Conservation (phyloP, 2,888 invertebrate genomes). For the Copidosoma aretas region DNA sequence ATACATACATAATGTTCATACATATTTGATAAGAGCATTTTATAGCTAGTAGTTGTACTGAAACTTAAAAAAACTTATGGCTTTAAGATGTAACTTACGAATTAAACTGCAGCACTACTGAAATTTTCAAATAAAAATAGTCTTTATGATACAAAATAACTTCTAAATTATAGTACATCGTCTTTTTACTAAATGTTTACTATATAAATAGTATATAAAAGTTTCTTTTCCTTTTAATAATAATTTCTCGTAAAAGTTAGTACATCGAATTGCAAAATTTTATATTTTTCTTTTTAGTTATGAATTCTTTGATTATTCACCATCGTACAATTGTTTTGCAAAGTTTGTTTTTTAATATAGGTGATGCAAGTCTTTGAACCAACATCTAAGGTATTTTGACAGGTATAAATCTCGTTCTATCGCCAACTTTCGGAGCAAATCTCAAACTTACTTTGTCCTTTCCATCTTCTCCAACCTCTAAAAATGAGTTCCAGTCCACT, state of each 20-base stretch:
- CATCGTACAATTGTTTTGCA: neutral
- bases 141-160: no score
- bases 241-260: neutral
- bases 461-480: constrained; percentile 81
- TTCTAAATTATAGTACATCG: no score
- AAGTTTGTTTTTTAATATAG: neutral
- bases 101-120: no score
- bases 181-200: no score
- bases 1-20: no score
- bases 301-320: neutral
- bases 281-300: neutral
- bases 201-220: neutral
- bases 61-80: neutral
- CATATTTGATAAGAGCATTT: neutral
- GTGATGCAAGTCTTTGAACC: neutral
- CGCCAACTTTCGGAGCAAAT: constrained; percentile 81
- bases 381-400: constrained; percentile 72
- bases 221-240: neutral
- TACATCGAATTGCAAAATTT: neutral
- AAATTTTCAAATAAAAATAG: no score
- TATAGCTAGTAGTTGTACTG: neutral
- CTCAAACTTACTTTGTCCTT: constrained; percentile 77
- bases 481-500: constrained; percentile 85
- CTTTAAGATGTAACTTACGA: neutral
- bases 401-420: constrained; percentile 78